Conservation (phyloP, 2,113 vertebrate species). For the Ammodramus savannarum region DNA sequence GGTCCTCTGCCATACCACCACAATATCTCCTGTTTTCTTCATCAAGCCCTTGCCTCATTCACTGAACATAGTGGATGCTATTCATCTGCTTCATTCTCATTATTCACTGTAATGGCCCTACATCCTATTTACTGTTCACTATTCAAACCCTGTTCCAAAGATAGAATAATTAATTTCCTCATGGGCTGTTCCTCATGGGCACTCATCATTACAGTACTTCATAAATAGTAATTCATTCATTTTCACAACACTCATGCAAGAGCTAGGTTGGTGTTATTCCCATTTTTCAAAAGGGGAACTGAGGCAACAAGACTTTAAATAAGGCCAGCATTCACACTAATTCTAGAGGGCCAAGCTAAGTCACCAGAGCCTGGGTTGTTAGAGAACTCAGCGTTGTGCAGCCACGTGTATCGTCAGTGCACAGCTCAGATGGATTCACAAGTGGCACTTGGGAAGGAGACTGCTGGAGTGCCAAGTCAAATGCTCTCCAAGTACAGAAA, state of each 20-base stretch:
- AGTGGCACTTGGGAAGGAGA: background rate
- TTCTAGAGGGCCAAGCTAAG: background rate
- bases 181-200: conserved; percentile 54
- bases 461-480: background rate
- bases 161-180: conserved; percentile 67
- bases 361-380: background rate
- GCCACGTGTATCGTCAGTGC: accelerated
- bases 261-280: background rate
- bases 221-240: conserved; percentile 65
- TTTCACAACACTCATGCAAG: conserved; percentile 40
- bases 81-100: conserved; percentile 36
- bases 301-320: conserved; percentile 16
- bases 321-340: background rate
- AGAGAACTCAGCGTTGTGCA: background rate
- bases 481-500: background rate
- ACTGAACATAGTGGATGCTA: background rate
- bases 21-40: background rate
- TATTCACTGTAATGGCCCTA: conserved; percentile 49
- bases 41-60: background rate
- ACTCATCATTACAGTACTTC: conserved; percentile 60
- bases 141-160: conserved; percentile 57
- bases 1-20: background rate
- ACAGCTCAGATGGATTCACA: background rate
- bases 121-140: conserved; percentile 58
- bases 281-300: conserved; percentile 12